Conservation (phyloP, 2,113 vertebrate genomes). For the Baryphthengus martii region DNA sequence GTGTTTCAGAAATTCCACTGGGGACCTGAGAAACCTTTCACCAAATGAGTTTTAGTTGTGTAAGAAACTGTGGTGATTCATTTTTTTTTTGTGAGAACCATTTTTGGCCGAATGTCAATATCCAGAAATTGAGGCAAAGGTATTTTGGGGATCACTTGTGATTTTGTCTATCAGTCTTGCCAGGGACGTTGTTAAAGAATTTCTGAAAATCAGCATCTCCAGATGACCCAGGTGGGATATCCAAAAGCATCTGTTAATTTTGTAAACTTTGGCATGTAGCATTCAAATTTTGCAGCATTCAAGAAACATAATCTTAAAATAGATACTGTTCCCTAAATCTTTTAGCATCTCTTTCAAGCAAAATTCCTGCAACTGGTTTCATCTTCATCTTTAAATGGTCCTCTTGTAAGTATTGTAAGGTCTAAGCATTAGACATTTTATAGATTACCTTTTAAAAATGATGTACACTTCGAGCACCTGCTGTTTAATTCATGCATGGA, state of each 20-base stretch:
- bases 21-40: neutral
- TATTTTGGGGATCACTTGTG: neutral
- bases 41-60: neutral
- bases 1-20: neutral
- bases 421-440: neutral
- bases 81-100: neutral
- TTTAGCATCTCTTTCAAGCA: neutral
- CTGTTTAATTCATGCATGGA: slow-evolving; percentile 1
- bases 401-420: neutral
- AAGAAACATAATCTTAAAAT: neutral
- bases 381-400: neutral
- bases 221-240: neutral
- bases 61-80: neutral
- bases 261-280: neutral
- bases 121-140: neutral
- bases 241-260: neutral
- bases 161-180: neutral
- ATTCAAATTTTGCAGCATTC: neutral
- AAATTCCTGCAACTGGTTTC: neutral
- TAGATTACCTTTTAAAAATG: neutral
- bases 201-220: neutral
- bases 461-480: neutral
- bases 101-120: neutral
- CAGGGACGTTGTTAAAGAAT: neutral
- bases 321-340: neutral